Evolutionary conservation across 2,797 vertebrate species (phyloP).

Genomic region (Epinephelus coioides): DNA sequence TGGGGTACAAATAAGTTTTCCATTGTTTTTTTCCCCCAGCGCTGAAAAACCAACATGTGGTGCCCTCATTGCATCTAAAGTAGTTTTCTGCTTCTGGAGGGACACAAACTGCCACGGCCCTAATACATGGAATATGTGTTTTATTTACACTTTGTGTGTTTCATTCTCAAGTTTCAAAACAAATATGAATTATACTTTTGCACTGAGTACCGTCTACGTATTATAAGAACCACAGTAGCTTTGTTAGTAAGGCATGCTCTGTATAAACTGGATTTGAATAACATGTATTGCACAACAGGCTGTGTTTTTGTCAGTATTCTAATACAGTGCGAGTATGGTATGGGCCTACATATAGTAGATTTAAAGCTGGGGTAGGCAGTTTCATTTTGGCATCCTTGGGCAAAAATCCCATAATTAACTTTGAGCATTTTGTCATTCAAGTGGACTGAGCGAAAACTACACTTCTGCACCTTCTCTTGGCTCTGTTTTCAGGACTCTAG

Average conservation of each 20-base stretch:
- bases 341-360: not conserved
- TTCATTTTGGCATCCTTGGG: too few species aligned
- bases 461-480: too few species aligned
- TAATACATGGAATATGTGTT: conserved; percentile 6
- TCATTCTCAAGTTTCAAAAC: conserved; percentile 4
- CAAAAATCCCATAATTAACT: too few species aligned
- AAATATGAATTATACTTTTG: conserved; percentile 7
- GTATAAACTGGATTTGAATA: not conserved
- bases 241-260: conserved; percentile 5
- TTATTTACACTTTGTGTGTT: not conserved
- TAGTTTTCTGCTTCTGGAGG: conserved; percentile 40
- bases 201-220: not conserved
- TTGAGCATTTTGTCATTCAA: too few species aligned
- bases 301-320: not conserved
- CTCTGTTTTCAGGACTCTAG: too few species aligned
- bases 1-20: conserved; percentile 43
- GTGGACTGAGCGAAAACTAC: too few species aligned
- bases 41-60: conserved; percentile 56
- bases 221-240: not conserved
- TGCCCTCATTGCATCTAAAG: conserved; percentile 63
- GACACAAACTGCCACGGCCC: conserved; percentile 13
- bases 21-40: conserved; percentile 38
- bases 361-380: not conserved
- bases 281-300: not conserved
- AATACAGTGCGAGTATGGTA: not conserved